Conservation (phyloP, 2,113 vertebrate genomes). For the Nerophis lumbriciformis region DNA sequence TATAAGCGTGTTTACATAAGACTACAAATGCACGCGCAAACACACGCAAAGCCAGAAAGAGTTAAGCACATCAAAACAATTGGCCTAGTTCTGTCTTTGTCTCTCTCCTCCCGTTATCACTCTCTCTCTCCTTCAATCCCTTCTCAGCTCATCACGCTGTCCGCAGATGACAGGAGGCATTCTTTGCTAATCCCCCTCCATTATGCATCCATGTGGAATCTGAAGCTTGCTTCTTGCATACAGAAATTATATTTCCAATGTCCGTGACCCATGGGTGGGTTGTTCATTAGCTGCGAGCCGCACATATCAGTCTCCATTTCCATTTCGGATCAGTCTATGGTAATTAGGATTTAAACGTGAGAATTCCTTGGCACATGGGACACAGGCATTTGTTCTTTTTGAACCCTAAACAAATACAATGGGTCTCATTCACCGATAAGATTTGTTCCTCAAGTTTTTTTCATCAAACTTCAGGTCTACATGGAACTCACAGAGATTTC, state of each 20-base stretch:
- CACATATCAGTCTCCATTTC: constrained; percentile 39
- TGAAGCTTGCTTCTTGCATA: constrained; percentile 36
- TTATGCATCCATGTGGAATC: constrained; percentile 57
- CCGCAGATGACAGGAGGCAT: constrained; percentile 66
- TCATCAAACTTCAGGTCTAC: background rate
- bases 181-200: constrained; percentile 58
- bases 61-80: constrained; percentile 58
- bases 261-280: constrained; percentile 52
- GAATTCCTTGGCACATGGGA: constrained; percentile 14
- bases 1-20: constrained; percentile 31
- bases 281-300: constrained; percentile 54
- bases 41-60: constrained; percentile 35
- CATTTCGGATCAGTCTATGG: constrained; percentile 31
- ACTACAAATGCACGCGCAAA: constrained; percentile 15
- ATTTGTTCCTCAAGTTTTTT: no score
- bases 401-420: background rate
- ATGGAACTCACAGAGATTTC: no score
- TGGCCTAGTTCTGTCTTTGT: constrained; percentile 65
- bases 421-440: background rate
- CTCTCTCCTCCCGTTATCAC: constrained; percentile 42
- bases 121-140: constrained; percentile 55
- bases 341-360: constrained; percentile 54
- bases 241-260: constrained; percentile 57
- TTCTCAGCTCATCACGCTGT: constrained; percentile 51
- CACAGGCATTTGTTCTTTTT: constrained; percentile 7